Percentiles rank a stretch among this genome's conserved stretches.
phyloP scores from a whole-genome alignment of 1,140 invertebrate species.

The Maniola jurtina region DNA sequence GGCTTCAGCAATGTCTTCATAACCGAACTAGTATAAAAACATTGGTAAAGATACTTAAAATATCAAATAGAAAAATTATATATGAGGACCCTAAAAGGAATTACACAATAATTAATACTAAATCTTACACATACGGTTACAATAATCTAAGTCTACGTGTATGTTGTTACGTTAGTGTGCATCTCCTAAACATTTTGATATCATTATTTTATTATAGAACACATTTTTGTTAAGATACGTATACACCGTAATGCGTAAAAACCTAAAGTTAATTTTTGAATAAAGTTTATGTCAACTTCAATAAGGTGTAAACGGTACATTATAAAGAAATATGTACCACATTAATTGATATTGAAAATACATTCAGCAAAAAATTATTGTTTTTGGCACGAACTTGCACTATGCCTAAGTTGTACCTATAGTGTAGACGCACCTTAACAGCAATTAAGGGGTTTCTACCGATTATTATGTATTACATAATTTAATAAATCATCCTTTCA shows the following conservation, averaged over 20 bases:
- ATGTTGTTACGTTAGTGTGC: constrained; percentile 48
- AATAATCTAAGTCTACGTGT: constrained; percentile 58
- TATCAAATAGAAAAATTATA: constrained; percentile 73
- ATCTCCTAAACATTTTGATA: constrained; percentile 38
- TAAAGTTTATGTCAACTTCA: not conserved
- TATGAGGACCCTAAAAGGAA: constrained; percentile 64
- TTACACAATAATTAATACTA: constrained; percentile 63
- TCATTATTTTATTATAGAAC: constrained; percentile 22
- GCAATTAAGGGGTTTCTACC: constrained; percentile 3
- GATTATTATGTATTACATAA: not conserved
- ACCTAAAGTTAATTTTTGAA: not conserved
- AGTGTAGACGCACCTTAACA: constrained; percentile 26
- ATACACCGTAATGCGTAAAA: constrained; percentile 13
- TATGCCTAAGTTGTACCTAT: not conserved
- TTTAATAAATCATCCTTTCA: not conserved
- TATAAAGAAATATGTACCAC: not conserved
- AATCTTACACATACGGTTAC: constrained; percentile 59
- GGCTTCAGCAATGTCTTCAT: constrained; percentile 67
- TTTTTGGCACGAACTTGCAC: constrained; percentile 18
- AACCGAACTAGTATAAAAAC: constrained; percentile 59
- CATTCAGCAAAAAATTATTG: constrained; percentile 4
- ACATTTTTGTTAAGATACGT: constrained; percentile 29
- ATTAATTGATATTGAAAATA: not conserved
- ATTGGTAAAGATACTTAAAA: constrained; percentile 64
- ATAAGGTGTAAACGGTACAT: not conserved